Conservation (phyloP, 2,888 invertebrate species). For the Agrochola macilenta region DNA sequence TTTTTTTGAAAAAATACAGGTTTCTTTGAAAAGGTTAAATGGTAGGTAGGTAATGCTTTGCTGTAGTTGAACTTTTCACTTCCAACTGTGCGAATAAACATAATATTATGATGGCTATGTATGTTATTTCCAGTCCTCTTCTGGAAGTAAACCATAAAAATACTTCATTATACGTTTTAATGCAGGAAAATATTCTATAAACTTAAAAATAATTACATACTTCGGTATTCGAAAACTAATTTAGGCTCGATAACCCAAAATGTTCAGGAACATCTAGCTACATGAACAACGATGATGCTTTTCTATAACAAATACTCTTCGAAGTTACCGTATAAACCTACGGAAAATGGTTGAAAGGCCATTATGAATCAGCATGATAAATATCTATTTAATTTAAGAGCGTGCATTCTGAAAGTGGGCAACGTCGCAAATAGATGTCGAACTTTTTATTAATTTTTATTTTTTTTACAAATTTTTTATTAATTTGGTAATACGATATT, state of each 20-base stretch:
- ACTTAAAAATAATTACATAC: too few relatives aligned
- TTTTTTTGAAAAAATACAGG: slow-evolving; percentile 6
- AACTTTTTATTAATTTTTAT: too few relatives aligned
- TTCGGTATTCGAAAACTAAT: too few relatives aligned
- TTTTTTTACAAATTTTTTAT: too few relatives aligned
- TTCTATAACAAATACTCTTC: background rate
- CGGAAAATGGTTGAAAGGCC: background rate
- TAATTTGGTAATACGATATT: too few relatives aligned
- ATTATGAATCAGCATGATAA: background rate
- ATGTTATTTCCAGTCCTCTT: background rate
- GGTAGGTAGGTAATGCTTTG: background rate
- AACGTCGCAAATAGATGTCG: too few relatives aligned
- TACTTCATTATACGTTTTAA: background rate
- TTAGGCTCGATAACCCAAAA: too few relatives aligned
- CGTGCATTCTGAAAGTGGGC: too few relatives aligned
- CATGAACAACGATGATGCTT: background rate
- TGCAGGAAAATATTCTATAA: too few relatives aligned
- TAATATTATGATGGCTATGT: background rate
- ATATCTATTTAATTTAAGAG: background rate
- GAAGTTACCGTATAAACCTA: background rate
- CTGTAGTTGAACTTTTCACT: background rate
- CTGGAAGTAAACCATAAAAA: background rate
- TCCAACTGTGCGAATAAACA: background rate
- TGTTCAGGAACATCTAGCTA: background rate
- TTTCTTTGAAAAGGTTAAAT: background rate